These are phyloP conservation scores for Sebastes steindachneri DNA, from an alignment of 2,797 vertebrate genomes.

Conservation along the genomic window DNA sequence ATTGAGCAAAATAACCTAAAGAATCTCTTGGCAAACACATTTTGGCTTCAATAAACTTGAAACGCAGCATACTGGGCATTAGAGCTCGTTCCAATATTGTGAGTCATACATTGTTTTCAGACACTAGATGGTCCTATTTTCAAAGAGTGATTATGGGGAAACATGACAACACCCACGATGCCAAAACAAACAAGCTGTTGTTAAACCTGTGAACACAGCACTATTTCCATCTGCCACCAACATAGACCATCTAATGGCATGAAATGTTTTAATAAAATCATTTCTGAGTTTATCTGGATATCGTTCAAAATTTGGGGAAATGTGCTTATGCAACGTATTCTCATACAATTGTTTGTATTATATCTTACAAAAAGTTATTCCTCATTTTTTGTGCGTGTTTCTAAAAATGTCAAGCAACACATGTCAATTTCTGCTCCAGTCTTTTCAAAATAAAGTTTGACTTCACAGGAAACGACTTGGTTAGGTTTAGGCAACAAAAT, in stretches of 20 bases:
- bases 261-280: not conserved
- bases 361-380: not conserved
- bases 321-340: not conserved
- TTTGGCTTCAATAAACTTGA: constrained; percentile 5
- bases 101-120: constrained; percentile 16
- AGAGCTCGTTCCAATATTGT: not conserved
- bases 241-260: not conserved
- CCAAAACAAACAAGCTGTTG: not conserved
- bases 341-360: not conserved
- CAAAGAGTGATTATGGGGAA: constrained; percentile 8
- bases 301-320: not conserved
- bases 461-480: not conserved
- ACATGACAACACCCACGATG: constrained; percentile 1
- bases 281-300: not conserved
- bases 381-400: not conserved
- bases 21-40: constrained; percentile 6
- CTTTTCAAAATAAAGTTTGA: no score
- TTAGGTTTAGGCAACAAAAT: not conserved
- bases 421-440: not conserved
- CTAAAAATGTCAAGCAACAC: not conserved
- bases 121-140: not conserved
- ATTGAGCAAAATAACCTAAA: not conserved
- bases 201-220: not conserved
- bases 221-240: not conserved
- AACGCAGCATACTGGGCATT: not conserved